phyloP scores from a whole-genome alignment of 2,888 invertebrate genomes.

The Ligdia adustata region DNA sequence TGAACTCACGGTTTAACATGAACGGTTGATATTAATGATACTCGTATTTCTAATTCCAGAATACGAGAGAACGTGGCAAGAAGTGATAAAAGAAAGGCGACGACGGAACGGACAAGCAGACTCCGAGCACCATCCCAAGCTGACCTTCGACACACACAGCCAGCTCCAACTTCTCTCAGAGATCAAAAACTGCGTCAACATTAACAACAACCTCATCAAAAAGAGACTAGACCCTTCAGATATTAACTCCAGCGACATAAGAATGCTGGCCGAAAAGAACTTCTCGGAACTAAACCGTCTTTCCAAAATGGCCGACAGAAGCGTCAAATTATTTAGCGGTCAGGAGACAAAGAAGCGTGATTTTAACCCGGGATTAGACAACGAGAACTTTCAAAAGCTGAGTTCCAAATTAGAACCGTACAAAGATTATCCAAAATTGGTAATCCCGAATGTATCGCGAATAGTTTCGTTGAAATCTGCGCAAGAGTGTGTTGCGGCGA shows the following conservation, averaged over 20 bases:
- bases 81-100: conserved; percentile 85
- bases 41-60: conserved; percentile 61
- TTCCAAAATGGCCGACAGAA: conserved; percentile 76
- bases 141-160: conserved; percentile 53
- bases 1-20: too few relatives aligned
- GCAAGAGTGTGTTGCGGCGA: conserved; percentile 45
- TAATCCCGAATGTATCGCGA: conserved; percentile 71
- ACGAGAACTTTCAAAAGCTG: conserved; percentile 65
- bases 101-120: conserved; percentile 76
- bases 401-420: conserved; percentile 36
- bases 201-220: conserved; percentile 77
- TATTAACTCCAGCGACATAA: conserved; percentile 53
- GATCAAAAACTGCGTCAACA: conserved; percentile 72
- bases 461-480: conserved; percentile 67
- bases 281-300: conserved; percentile 72
- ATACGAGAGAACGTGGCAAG: conserved; percentile 86
- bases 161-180: conserved; percentile 71
- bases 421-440: conserved; percentile 59
- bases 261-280: conserved; percentile 72
- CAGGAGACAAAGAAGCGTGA: conserved; percentile 66
- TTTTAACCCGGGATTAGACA: conserved; percentile 71
- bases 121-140: conserved; percentile 31
- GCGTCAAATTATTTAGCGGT: conserved; percentile 71
- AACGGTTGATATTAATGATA: too few relatives aligned
- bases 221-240: conserved; percentile 58